phyloP scores from a whole-genome alignment of 2,113 vertebrate species.

The Brachypteracias leptosomus region DNA sequence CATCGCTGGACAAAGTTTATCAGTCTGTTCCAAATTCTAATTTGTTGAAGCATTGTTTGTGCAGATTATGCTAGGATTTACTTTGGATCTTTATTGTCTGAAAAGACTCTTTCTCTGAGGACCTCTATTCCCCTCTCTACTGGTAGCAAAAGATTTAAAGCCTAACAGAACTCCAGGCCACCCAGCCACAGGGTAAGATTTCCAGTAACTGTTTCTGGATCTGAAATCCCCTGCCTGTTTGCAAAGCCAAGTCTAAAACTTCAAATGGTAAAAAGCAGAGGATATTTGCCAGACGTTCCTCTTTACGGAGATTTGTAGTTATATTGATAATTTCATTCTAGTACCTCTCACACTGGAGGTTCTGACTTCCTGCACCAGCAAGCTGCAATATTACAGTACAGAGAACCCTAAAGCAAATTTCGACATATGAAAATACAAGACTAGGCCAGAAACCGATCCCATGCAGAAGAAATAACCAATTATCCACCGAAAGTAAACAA shows the following conservation, averaged over 20 bases:
- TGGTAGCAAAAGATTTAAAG: slow-evolving; percentile 64
- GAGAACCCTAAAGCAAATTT: background rate
- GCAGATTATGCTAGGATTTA: slow-evolving; percentile 47
- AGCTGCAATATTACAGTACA: background rate
- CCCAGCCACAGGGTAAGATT: slow-evolving; percentile 43
- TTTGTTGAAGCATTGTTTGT: slow-evolving; percentile 59
- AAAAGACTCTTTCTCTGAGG: slow-evolving; percentile 44
- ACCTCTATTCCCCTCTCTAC: slow-evolving; percentile 41
- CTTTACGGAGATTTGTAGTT: slow-evolving; percentile 5
- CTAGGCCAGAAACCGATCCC: background rate
- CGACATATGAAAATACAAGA: background rate
- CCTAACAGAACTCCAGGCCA: slow-evolving; percentile 45
- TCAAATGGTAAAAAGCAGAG: slow-evolving; percentile 40
- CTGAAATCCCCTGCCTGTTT: slow-evolving; percentile 36
- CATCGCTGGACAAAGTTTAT: slow-evolving; percentile 35
- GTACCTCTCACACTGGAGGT: background rate
- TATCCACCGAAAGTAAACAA: background rate
- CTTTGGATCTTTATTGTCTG: slow-evolving; percentile 50
- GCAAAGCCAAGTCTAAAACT: slow-evolving; percentile 52
- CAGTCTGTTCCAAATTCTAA: slow-evolving; percentile 59
- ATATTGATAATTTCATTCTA: slow-evolving; percentile 5
- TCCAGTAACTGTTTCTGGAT: slow-evolving; percentile 62
- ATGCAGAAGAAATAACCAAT: background rate
- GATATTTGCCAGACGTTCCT: background rate
- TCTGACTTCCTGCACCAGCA: slow-evolving; percentile 1